A percentile compares a stretch with the other conserved stretches of the same genome.
phyloP scores from a whole-genome alignment of 1,140 invertebrate genomes.

The Apis dorsata region DNA sequence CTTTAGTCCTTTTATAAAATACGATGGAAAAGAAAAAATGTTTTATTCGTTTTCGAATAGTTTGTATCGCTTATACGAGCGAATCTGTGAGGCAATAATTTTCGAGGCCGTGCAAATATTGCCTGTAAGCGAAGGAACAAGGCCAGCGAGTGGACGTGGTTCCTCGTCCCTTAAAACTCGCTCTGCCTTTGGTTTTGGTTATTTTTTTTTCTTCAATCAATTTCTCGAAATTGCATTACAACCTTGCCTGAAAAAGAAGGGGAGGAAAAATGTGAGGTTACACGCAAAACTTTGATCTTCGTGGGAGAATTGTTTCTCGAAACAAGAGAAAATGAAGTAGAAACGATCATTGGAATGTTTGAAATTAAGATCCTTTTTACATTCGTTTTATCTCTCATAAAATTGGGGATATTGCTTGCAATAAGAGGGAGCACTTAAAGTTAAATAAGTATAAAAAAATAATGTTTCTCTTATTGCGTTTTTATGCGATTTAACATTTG shows the following conservation, averaged over 20 bases:
- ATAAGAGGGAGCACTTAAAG: too few species aligned
- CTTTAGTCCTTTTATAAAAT: neutral
- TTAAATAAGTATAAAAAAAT: too few species aligned
- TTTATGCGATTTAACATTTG: too few species aligned
- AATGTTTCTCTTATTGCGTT: too few species aligned
- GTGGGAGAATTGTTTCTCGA: neutral
- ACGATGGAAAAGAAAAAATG: neutral
- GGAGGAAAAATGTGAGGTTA: neutral
- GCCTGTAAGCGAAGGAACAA: neutral
- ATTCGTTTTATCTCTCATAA: neutral
- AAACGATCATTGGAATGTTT: constrained; percentile 4
- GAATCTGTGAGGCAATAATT: neutral
- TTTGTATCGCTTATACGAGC: neutral
- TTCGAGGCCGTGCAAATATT: neutral
- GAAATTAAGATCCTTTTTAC: constrained; percentile 16
- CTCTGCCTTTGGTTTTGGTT: neutral
- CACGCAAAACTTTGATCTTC: constrained; percentile 1
- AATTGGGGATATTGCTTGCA: neutral
- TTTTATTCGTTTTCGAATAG: neutral
- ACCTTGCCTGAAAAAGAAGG: neutral
- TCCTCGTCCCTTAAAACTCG: neutral
- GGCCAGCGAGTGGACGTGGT: neutral
- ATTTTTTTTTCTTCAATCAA: constrained; percentile 6
- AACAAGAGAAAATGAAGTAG: neutral
- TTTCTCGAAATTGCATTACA: constrained; percentile 11